Base-by-base conservation (phyloP, 92 coral and sea anemone species). In the Desmophyllum pertusum region DNA sequence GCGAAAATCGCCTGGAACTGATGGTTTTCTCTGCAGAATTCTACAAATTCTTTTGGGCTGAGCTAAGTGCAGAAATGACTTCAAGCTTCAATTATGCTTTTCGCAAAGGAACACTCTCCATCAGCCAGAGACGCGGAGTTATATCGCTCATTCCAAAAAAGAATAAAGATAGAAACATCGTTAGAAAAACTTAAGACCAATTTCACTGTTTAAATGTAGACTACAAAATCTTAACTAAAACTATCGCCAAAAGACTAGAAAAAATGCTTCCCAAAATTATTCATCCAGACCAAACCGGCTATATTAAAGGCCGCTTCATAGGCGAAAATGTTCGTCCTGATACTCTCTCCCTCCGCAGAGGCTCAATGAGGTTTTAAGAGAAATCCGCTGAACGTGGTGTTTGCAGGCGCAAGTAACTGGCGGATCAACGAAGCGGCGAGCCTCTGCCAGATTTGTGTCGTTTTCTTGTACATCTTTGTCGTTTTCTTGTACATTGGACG, bases 11-110 rank as follows among this genome's bases (percentile, higher is more conserved):
- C 81, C 81, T 10, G 51, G 81, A 55, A 77, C 70, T n/a, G 81
- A 77, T 50, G n/a, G n/a, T n/a, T n/a, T n/a, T n/a, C n/a, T n/a
- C n/a, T n/a, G n/a, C n/a, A n/a, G n/a, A n/a, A n/a, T 41, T 41
- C 45, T 41, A 41, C 45, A 41, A 41, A 41, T 41, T 41, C 45
- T 41, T 41, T 9, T 41, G 45, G 45, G 9, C 5, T 41, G 48
- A n/a, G 36, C 15, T 78, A 0, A 40, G 63, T 18, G 30, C 39
- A 13, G 65, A 51, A 11, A 38, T 85, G 51, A 52, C 69, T 37
- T 67, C 78, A 13, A 68, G 84, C 68, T 85, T 85, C 39, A 67
- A 77, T 51, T 51, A 65, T 69, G 89, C 89, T 3, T 76, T 85
- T 52, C 21, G 42, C 13, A 40, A 35, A 46, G 88, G 88, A 27